These are phyloP conservation scores for Dendrocincla fuliginosa DNA, from an alignment of 2,797 vertebrate species.

Conservation along the genomic window DNA sequence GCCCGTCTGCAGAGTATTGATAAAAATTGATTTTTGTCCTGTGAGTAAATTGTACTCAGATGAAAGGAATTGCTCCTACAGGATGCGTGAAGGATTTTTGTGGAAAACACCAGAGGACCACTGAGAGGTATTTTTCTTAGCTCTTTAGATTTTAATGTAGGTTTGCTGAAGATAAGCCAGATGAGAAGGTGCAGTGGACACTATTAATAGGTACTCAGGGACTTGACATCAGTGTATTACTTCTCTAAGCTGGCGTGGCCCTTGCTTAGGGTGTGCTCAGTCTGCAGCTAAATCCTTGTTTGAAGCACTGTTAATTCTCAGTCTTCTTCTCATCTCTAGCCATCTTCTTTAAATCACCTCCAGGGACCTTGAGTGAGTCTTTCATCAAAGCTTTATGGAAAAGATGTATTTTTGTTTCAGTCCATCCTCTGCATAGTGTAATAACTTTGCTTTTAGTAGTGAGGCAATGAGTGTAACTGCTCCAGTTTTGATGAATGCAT, in stretches of 20 bases:
- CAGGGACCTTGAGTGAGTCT: background rate
- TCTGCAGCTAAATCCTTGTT: background rate
- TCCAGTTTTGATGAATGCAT: background rate
- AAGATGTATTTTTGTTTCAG: background rate
- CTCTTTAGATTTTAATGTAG: background rate
- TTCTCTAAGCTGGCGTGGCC: background rate
- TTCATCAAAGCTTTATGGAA: background rate
- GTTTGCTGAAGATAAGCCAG: background rate
- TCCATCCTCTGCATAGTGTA: background rate
- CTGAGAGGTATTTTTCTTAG: background rate
- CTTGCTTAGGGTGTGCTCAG: background rate
- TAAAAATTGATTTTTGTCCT: conserved; percentile 30
- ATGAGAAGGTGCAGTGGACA: background rate
- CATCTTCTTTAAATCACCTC: background rate
- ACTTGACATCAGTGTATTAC: background rate
- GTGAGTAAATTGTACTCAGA: background rate
- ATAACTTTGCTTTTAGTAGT: background rate
- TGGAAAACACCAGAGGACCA: background rate
- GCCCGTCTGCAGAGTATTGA: background rate
- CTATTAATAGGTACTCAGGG: background rate
- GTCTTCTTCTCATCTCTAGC: background rate
- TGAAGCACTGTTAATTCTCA: background rate
- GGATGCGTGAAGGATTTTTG: background rate
- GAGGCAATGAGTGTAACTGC: background rate
- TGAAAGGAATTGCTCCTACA: conserved; percentile 8